These are phyloP conservation scores for Drosophila malerkotliana DNA, from an alignment of 1,140 invertebrate species.

Conservation along the genomic window DNA sequence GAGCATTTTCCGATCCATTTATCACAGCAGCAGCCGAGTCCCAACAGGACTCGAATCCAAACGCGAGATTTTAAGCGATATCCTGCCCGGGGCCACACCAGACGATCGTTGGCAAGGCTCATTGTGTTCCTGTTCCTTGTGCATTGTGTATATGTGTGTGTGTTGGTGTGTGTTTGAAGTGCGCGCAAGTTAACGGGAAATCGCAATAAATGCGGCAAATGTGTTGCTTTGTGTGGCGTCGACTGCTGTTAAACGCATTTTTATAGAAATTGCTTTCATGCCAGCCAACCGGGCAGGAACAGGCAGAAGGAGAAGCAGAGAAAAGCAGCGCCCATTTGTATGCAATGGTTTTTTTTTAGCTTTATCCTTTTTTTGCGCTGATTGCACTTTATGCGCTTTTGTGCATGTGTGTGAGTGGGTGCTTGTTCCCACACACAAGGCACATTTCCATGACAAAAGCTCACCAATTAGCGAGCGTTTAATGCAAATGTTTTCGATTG, in stretches of 20 bases:
- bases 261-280: slow-evolving; percentile 77
- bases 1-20: slow-evolving; percentile 82
- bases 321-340: slow-evolving; percentile 64
- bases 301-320: slow-evolving; percentile 7
- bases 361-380: slow-evolving; percentile 43
- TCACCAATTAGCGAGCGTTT: slow-evolving; percentile 73
- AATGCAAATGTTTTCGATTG: slow-evolving; percentile 70
- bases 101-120: slow-evolving; percentile 47
- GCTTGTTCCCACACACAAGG: slow-evolving; percentile 26
- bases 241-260: slow-evolving; percentile 74
- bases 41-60: slow-evolving; percentile 22
- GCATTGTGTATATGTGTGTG: not conserved
- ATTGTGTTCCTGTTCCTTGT: slow-evolving; percentile 47
- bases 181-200: slow-evolving; percentile 74
- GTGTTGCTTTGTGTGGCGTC: slow-evolving; percentile 73
- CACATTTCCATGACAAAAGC: slow-evolving; percentile 76
- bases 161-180: slow-evolving; percentile 25
- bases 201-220: slow-evolving; percentile 81
- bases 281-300: slow-evolving; percentile 47
- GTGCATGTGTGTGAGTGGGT: slow-evolving; percentile 16
- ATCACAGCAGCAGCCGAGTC: slow-evolving; percentile 59
- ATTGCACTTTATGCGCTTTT: slow-evolving; percentile 66
- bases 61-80: slow-evolving; percentile 68
- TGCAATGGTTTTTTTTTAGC: slow-evolving; percentile 46
- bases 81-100: slow-evolving; percentile 45